Base-by-base conservation (phyloP, 2,113 vertebrate genomes). In the Cyprinus carpio region DNA sequence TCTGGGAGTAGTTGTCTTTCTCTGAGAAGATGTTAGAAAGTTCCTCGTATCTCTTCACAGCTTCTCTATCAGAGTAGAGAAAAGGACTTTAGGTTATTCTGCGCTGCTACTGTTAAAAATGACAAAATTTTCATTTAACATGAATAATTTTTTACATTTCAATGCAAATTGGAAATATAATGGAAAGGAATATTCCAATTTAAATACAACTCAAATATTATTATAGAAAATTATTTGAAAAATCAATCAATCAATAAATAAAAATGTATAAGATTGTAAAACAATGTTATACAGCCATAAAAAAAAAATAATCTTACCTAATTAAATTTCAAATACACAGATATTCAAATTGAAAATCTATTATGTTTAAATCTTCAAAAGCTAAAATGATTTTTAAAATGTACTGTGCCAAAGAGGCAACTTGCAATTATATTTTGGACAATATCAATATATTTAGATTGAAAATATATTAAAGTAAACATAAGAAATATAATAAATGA, bases 1-100 rank as follows among this genome's bases (percentile, higher is more conserved):
- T 96, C 60, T 96, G 96, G 6, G 96, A 94, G 88, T 96, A 97
- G 91, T 98, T 98, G 92, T 98, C 95, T 89, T 96, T 94, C 87
- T 97, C 96, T 0, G 96, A 97, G 92, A 97, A 97, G 77, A 97
- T 95, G 43, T 95, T 90, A 1, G 94, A 93, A 85, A 96, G 93
- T 6, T 96, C 96, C 89, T 95, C 94, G 13, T 96, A 96, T 90
- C 92, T 95, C 88, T 87, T 94, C 86, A 95, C 81, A 0, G 88
- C 91, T 12, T 96, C 96, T 89, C 96, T 96, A 92, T 81, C 1
- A 65, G 60, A 4, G 77, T 75, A 79, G 84, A 85, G 69, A 0
- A 83, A 87, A 15, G 78, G 69, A 49, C 43, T 49, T 72, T 51
- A 72, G 49, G 2, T 18, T 11, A 4, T 65, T 71, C 1, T 6